phyloP scores from a whole-genome alignment of 1,140 invertebrate species.

The Drosophila truncata region DNA sequence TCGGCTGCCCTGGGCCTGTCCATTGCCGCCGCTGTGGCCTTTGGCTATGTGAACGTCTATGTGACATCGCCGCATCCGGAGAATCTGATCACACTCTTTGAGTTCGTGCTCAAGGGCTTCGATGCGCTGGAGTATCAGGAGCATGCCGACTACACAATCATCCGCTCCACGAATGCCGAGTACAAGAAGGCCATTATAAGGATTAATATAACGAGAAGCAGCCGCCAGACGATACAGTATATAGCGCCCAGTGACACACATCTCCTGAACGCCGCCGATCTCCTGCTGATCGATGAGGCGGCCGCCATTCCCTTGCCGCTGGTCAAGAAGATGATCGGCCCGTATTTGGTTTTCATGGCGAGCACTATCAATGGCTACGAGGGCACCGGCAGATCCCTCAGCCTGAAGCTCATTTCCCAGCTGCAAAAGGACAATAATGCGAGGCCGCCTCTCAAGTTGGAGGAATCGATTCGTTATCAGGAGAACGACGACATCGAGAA shows the following conservation, averaged over 20 bases:
- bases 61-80: conserved; percentile 99
- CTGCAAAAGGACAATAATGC: conserved; percentile 88
- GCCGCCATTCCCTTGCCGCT: conserved; percentile 98
- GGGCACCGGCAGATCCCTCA: conserved; percentile 98
- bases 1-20: conserved; percentile 98
- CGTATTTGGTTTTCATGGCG: conserved; percentile 97
- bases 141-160: conserved; percentile 97
- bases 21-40: conserved; percentile 93
- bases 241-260: conserved; percentile 96
- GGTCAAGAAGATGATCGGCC: conserved; percentile 96
- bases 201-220: conserved; percentile 96
- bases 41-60: conserved; percentile 99
- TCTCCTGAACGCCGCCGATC: conserved; percentile 96
- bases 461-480: conserved; percentile 98
- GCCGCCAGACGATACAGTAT: conserved; percentile 99
- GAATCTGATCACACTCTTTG: conserved; percentile 99
- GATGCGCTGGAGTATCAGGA: conserved; percentile 98
- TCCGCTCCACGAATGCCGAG: conserved; percentile 98
- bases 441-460: conserved; percentile 89
- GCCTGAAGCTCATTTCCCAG: conserved; percentile 97
- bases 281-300: conserved; percentile 99
- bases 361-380: conserved; percentile 99
- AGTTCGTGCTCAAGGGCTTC: conserved; percentile 98
- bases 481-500: conserved; percentile 94
- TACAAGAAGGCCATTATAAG: conserved; percentile 98